Evolutionary conservation across 2,888 invertebrate species (phyloP).

Genomic region (Polyommatus icarus): DNA sequence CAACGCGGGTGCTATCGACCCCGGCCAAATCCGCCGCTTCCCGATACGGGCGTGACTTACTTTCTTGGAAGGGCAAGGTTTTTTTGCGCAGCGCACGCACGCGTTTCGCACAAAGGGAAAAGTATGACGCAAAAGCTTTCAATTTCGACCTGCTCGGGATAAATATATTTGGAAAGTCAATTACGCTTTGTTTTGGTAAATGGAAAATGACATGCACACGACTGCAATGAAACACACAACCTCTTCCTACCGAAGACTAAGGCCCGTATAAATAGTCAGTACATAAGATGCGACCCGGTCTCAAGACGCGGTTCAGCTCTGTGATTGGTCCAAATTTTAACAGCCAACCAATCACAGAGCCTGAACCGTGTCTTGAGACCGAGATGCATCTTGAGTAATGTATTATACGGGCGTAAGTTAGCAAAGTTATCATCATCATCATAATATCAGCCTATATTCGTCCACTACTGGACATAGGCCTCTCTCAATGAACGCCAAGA

Average conservation of each 20-base stretch:
- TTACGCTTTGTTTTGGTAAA: neutral
- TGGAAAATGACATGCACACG: neutral
- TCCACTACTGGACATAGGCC: no score
- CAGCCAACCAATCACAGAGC: no score
- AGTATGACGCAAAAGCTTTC: conserved; percentile 10
- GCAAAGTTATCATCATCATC: no score
- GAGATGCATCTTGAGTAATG: no score
- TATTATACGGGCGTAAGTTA: no score
- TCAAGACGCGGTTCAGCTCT: no score
- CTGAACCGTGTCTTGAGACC: no score
- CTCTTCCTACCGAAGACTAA: neutral
- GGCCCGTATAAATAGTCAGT: no score
- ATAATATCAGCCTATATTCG: no score
- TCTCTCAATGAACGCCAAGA: no score
- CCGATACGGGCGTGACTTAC: conserved; percentile 44
- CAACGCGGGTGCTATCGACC: conserved; percentile 50
- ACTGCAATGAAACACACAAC: neutral
- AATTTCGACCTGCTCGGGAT: neutral
- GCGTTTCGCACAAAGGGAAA: conserved; percentile 4
- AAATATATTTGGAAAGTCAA: neutral
- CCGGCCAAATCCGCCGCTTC: conserved; percentile 45
- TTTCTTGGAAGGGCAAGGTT: conserved; percentile 41
- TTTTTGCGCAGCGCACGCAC: conserved; percentile 17
- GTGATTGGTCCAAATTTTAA: no score
- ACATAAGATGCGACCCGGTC: no score